Evolutionary conservation across 2,113 vertebrate species (phyloP), one percentile per base, ranked within the genome.

Genomic region (Lasiurus borealis): DNA sequence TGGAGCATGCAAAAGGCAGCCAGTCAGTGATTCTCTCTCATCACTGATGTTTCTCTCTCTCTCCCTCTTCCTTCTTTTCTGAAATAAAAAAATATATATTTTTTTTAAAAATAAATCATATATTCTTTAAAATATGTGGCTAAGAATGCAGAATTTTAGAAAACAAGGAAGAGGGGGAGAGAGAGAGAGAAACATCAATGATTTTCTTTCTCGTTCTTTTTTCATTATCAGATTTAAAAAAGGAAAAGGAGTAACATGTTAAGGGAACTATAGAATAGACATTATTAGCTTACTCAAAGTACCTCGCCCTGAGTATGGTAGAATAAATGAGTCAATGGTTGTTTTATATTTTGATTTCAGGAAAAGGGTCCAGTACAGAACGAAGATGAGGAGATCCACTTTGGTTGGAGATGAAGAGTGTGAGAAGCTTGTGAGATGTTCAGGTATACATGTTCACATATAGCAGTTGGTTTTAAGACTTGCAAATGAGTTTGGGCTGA

Each of bases 111-210:
- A 59, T 82, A 83, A 91, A 95, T 77, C 6, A 81, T 52, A 48
- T 34, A 88, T 0, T 13, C 9, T 78, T 85, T 89, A 54, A 90
- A 88, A 69, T 81, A 73, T 36, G 21, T 71, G 64, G 14, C 25
- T 46, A 77, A 85, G 13, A 90, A 90, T 44, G 8, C 10, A 80
- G 4, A 9, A 76, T 96, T 93, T 82, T 85, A 89, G 48, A 91
- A 94, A 85, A 71, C 29, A 89, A 89, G 15, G 16, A 90, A 72
- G 12, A 62, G n/a, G n/a, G n/a, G n/a, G n/a, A n/a, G n/a, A n/a
- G n/a, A n/a, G n/a, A n/a, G n/a, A n/a, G n/a, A n/a, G n/a, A n/a
- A n/a, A n/a, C n/a, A n/a, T n/a, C n/a, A n/a, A n/a, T n/a, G 1
- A 72, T 6, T 31, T 8, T 15, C 14, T 68, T 15, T 78, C 23